A percentile compares a stretch with the other conserved stretches of the same genome.
Evolutionary conservation across 2,113 vertebrate species (phyloP).

Genomic region (Chaetura pelagica): DNA sequence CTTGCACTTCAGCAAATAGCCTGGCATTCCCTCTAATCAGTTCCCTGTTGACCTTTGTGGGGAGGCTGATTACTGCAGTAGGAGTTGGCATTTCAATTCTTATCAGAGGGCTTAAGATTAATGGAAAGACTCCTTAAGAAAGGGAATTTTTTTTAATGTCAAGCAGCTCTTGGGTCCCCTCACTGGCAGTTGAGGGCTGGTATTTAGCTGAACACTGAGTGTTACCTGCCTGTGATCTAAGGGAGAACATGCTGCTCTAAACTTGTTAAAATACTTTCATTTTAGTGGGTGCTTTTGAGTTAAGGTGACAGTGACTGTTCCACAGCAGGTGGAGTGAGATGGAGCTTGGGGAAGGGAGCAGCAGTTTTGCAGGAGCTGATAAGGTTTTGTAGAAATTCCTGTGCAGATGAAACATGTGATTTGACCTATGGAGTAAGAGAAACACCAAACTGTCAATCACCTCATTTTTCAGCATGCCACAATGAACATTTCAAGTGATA

Average conservation of each 20-base stretch:
- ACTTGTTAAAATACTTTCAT: background rate
- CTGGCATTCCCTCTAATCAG: background rate
- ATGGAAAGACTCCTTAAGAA: background rate
- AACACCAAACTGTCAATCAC: background rate
- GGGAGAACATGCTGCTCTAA: background rate
- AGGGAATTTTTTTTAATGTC: background rate
- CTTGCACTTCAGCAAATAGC: background rate
- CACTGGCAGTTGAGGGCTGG: background rate
- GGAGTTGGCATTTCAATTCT: background rate
- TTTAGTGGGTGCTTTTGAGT: background rate
- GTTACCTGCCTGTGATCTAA: background rate
- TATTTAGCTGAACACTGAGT: background rate
- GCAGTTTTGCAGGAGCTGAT: background rate
- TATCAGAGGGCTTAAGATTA: background rate
- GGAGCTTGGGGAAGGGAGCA: background rate
- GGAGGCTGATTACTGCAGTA: background rate
- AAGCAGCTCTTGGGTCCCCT: background rate
- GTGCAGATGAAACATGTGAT: fast-evolving
- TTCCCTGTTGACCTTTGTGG: background rate
- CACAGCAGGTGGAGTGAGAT: background rate
- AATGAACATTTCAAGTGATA: background rate
- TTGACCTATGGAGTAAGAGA: background rate
- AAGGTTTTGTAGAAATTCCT: background rate
- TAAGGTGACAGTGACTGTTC: fast-evolving
- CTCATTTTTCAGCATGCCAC: background rate